These are phyloP conservation scores for Lepidotrigona ventralis DNA, from an alignment of 1,140 invertebrate genomes.

Conservation along the genomic window DNA sequence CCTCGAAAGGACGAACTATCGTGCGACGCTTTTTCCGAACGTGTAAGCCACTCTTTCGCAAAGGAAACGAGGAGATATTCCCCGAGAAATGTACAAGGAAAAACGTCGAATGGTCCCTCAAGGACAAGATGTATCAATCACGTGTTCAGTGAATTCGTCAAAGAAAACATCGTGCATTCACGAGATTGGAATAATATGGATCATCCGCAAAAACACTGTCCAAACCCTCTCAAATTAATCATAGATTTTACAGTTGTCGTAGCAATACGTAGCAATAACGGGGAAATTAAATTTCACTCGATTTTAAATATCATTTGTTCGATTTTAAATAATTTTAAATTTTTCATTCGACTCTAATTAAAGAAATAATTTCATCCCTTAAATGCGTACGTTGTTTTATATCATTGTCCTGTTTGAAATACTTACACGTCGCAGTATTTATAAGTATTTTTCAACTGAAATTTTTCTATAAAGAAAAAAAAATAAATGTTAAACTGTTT, in stretches of 20 bases:
- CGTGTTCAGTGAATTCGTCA: background rate
- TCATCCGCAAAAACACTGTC: background rate
- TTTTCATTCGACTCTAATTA: background rate
- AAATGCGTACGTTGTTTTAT: background rate
- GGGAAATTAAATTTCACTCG: background rate
- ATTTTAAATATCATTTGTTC: background rate
- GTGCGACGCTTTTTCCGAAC: background rate
- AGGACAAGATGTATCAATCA: constrained; percentile 9
- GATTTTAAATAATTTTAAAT: background rate
- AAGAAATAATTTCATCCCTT: background rate
- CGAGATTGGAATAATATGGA: no score
- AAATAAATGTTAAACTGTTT: background rate
- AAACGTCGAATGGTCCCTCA: constrained; percentile 13
- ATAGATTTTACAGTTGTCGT: background rate
- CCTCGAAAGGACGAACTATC: constrained; percentile 13
- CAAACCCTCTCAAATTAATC: background rate
- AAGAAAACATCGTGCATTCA: background rate
- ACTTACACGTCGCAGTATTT: background rate
- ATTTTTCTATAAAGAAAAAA: background rate
- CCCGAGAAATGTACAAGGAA: background rate
- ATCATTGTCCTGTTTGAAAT: background rate
- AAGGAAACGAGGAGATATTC: background rate
- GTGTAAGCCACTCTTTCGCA: background rate
- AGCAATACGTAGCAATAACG: no score
- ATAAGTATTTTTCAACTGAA: background rate